Conservation (phyloP, 2,113 vertebrate genomes). For the Dascyllus trimaculatus region DNA sequence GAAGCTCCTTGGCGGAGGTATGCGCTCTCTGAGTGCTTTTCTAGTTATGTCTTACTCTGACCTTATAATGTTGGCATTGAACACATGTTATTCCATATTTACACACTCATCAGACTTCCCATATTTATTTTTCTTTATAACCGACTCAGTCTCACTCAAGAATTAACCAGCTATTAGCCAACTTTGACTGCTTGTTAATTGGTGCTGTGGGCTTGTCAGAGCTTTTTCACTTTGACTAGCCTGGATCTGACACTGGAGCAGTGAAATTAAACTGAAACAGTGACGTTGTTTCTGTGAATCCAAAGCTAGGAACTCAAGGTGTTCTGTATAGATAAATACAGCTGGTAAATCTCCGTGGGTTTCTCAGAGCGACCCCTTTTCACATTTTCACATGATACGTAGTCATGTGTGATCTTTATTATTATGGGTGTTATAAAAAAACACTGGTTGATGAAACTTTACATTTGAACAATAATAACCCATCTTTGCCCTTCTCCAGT, state of each 20-base stretch:
- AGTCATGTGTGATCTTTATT: background rate
- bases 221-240: background rate
- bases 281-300: background rate
- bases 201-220: background rate
- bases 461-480: background rate
- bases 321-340: too few species aligned
- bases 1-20: too few species aligned
- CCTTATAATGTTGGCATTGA: background rate
- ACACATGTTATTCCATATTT: too few species aligned
- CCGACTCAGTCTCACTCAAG: too few species aligned
- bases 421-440: background rate
- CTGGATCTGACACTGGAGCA: background rate
- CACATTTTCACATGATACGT: background rate
- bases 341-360: background rate
- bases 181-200: too few species aligned
- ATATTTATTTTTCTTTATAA: too few species aligned
- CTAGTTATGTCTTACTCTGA: background rate
- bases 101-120: too few species aligned
- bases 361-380: background rate
- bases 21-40: too few species aligned
- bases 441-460: background rate
- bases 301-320: background rate
- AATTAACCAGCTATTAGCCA: too few species aligned
- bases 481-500: too few species aligned
- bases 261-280: background rate